phyloP scores from a whole-genome alignment of 2,113 vertebrate species.

The Columbina picui region DNA sequence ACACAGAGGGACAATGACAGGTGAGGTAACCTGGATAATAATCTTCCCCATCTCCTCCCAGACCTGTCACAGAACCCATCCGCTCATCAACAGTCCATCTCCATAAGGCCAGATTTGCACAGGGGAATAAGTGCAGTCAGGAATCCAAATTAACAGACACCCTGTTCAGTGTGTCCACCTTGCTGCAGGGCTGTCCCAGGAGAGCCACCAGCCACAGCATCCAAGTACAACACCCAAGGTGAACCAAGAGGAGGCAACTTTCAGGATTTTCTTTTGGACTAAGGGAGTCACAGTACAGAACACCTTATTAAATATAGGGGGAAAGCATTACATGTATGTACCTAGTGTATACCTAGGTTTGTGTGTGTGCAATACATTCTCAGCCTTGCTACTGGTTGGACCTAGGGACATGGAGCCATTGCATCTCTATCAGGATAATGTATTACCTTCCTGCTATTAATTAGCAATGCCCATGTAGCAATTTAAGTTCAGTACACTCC shows the following conservation, averaged over 20 bases:
- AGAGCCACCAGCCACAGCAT: neutral
- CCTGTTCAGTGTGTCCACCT: too few species aligned
- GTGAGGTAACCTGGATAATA: neutral
- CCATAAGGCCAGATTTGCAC: neutral
- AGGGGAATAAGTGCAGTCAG: neutral
- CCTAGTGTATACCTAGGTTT: accelerated
- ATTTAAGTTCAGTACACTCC: neutral
- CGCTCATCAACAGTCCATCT: neutral
- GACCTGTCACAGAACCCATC: neutral
- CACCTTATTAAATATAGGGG: neutral
- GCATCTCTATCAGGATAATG: neutral
- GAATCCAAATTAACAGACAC: neutral
- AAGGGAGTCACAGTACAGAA: accelerated
- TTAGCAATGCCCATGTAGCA: neutral
- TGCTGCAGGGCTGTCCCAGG: neutral
- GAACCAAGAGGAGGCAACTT: neutral
- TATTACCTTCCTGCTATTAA: neutral
- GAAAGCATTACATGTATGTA: neutral
- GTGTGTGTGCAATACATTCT: neutral
- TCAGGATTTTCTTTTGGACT: neutral
- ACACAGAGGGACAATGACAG: neutral
- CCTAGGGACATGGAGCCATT: neutral
- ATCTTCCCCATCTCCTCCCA: accelerated
- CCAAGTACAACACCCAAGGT: neutral
- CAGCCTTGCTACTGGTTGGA: neutral